Base-by-base conservation (phyloP, 2,888 invertebrate genomes). In the Lamproptera curius region DNA sequence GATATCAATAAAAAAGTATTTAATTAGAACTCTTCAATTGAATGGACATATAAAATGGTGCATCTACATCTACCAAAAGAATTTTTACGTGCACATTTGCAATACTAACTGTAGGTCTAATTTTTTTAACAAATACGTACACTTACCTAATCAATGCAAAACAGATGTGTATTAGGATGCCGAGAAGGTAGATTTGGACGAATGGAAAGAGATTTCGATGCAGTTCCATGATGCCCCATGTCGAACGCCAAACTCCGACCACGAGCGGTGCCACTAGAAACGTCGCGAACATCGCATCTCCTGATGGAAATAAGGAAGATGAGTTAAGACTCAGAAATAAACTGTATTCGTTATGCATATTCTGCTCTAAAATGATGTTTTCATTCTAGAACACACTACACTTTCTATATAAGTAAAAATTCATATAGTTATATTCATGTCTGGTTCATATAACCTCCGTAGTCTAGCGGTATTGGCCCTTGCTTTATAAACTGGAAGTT, bases 221-320 rank as follows among this genome's bases (percentile, higher is more conserved):
- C 16, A 92, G 65, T 58, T 96, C 95, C 70, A 96, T 89, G 23
- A 96, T 76, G 6, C 92, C 92, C 95, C 96, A 96, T 0, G 92
- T 89, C 6, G 96, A 95, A 57, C 95, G 88, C 96, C 96, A 97
- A 9, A 94, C 93, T 59, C 94, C 92, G 5, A 96, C 95, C 28
- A 95, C 95, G 46, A 95, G 82, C 0, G 94, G 93, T 1, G 95
- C 94, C 44, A 96, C 92, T n/a, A 83, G 55, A 36, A 76, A 61
- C 10, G 61, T 55, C 0, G 75, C 59, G 57, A 87, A 79, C 1
- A 84, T 52, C 0, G 76, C 76, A 31, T 86, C 86, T 0, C 74
- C 85, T 83, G 65, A 20, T 20, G 20, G 20, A 20, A 20, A 20
- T 20, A 5, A 20, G 20, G 20, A 6, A 5, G 20, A 20, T 20